Conservation (phyloP, 2,888 invertebrate species). For the Mayetiola destructor region DNA sequence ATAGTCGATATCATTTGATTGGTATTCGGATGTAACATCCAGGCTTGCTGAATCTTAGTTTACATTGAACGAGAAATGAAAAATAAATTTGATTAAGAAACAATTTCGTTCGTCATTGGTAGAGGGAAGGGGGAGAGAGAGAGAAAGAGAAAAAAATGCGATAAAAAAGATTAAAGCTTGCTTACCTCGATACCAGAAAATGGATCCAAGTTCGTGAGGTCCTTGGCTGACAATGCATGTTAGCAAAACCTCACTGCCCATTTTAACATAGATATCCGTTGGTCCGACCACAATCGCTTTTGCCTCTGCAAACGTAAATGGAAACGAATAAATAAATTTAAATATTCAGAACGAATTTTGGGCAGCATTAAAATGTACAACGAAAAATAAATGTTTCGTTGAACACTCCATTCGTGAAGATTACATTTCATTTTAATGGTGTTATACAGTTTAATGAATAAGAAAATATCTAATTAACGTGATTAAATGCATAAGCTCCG, state of each 20-base stretch:
- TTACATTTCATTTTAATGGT: too few relatives aligned
- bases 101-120: too few relatives aligned
- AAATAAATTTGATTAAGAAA: background rate
- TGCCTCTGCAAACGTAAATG: constrained; percentile 38
- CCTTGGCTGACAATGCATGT: constrained; percentile 57
- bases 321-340: constrained; percentile 14
- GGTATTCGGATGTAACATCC: constrained; percentile 8
- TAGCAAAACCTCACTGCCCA: constrained; percentile 55
- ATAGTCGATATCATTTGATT: constrained; percentile 17
- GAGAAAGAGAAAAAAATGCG: background rate
- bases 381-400: background rate
- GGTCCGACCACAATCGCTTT: constrained; percentile 51
- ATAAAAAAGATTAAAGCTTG: too few relatives aligned
- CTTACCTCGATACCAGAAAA: constrained; percentile 52
- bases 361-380: too few relatives aligned
- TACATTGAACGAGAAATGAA: background rate
- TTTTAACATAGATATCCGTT: constrained; percentile 54
- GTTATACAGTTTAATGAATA: background rate
- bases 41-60: background rate
- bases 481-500: constrained; percentile 3
- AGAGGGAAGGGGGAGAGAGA: background rate
- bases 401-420: too few relatives aligned
- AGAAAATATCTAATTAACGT: constrained; percentile 7
- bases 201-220: constrained; percentile 53
- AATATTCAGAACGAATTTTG: too few relatives aligned